Evolutionary conservation across 2,113 vertebrate genomes (phyloP).

Genomic region (Pseudorhombus dupliciocellatus): DNA sequence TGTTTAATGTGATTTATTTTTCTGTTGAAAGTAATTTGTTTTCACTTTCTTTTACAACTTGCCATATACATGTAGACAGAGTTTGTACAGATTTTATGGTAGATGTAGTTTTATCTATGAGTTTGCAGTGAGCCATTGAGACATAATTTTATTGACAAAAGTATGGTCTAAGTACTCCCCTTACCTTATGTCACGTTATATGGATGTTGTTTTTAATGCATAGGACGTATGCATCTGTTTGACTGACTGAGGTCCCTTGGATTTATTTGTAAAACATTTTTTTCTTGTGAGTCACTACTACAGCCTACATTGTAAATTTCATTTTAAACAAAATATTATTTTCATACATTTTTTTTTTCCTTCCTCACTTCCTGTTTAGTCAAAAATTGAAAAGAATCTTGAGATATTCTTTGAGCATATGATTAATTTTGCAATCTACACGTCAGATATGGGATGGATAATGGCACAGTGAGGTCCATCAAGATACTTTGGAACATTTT

Average conservation of each 20-base stretch:
- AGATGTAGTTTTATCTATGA: constrained; percentile 71
- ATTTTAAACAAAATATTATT: constrained; percentile 52
- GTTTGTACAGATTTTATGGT: constrained; percentile 78
- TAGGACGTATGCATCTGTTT: constrained; percentile 39
- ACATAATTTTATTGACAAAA: constrained; percentile 60
- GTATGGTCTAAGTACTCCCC: constrained; percentile 49
- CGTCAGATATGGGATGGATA: constrained; percentile 30
- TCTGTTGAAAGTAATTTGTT: constrained; percentile 48
- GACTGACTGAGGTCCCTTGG: constrained; percentile 24
- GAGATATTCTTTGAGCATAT: constrained; percentile 7
- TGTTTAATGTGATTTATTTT: constrained; percentile 66
- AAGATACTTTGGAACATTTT: constrained; percentile 18
- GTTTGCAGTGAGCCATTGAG: constrained; percentile 74
- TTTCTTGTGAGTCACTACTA: constrained; percentile 56
- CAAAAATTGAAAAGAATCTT: constrained; percentile 35
- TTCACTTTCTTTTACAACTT: constrained; percentile 65
- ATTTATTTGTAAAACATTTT: constrained; percentile 30
- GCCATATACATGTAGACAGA: constrained; percentile 73
- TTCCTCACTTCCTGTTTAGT: constrained; percentile 46
- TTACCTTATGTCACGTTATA: constrained; percentile 22
- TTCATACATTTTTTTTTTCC: too few species aligned
- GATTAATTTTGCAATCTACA: constrained; percentile 21
- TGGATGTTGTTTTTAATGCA: constrained; percentile 31
- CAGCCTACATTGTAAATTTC: constrained; percentile 59
- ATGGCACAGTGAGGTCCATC: constrained; percentile 23